A percentile compares a stretch with the other conserved stretches of the same genome.
These are phyloP conservation scores for Cisticola juncidis DNA, from an alignment of 2,113 vertebrate species.

Conservation along the genomic window DNA sequence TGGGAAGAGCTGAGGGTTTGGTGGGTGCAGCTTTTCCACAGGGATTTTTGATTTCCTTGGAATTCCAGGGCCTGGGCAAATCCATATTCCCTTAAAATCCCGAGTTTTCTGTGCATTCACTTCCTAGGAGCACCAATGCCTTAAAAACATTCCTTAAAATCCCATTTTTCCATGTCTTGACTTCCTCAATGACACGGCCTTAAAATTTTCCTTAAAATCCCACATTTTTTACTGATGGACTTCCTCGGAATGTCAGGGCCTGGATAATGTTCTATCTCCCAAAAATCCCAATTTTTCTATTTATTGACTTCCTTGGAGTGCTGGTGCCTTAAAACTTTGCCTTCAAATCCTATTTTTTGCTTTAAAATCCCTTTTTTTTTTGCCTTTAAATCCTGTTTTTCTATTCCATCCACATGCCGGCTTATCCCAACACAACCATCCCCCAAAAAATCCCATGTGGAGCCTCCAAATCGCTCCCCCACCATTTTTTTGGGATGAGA, in stretches of 20 bases:
- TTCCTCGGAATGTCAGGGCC: no score
- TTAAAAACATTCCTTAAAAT: no score
- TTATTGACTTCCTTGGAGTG: no score
- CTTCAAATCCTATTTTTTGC: background rate
- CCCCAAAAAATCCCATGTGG: fast-evolving
- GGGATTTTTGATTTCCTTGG: fast-evolving
- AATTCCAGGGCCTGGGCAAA: fast-evolving
- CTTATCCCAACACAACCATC: background rate
- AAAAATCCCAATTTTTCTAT: no score
- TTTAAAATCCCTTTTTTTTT: background rate
- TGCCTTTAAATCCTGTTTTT: background rate
- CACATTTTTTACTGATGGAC: no score
- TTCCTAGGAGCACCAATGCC: no score
- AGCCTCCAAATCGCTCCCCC: fast-evolving
- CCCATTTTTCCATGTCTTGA: background rate
- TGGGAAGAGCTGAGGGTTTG: background rate
- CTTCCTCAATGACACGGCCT: no score
- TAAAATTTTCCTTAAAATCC: no score
- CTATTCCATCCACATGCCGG: background rate
- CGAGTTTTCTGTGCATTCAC: background rate
- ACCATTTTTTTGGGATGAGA: fast-evolving
- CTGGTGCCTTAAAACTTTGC: background rate
- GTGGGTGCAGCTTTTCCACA: background rate
- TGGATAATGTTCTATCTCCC: no score
- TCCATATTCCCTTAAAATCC: fast-evolving